Percentiles rank a stretch among this genome's conserved stretches.
phyloP scores from a whole-genome alignment of 2,888 invertebrate genomes.

The Drosophila barbarae region DNA sequence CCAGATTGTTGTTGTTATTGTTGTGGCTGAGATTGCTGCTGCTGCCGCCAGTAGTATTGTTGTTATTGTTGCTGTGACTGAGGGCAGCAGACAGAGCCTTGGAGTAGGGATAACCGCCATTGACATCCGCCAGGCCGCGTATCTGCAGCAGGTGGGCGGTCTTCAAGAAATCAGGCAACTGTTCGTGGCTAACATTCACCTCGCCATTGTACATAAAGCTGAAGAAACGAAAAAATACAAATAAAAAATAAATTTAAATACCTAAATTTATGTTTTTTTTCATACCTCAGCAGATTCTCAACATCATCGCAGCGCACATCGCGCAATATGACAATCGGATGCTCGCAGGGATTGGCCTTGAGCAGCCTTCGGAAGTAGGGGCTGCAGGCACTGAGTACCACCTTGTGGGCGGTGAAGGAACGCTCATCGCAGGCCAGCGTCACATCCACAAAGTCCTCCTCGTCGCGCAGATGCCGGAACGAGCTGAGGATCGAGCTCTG shows the following conservation, averaged over 20 bases:
- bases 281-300: constrained; percentile 89
- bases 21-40: constrained; percentile 59
- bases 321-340: constrained; percentile 92
- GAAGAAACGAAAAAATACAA: constrained; percentile 23
- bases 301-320: constrained; percentile 92
- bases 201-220: constrained; percentile 96
- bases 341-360: constrained; percentile 94
- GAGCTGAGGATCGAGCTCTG: constrained; percentile 94
- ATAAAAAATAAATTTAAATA: not conserved
- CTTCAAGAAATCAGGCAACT: constrained; percentile 90
- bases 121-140: constrained; percentile 91
- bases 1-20: constrained; percentile 55
- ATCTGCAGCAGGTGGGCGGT: constrained; percentile 94
- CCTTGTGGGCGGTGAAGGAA: constrained; percentile 94
- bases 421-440: constrained; percentile 94
- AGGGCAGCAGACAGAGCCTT: constrained; percentile 65
- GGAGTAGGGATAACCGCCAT: constrained; percentile 70
- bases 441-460: constrained; percentile 96
- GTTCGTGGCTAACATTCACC: constrained; percentile 93
- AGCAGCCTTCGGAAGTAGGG: constrained; percentile 93
- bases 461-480: constrained; percentile 92
- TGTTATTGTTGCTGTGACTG: constrained; percentile 46
- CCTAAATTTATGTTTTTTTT: not conserved
- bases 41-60: constrained; percentile 51
- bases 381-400: constrained; percentile 95